Percentiles rank a stretch among this genome's conserved stretches.
Evolutionary conservation across 2,797 vertebrate genomes (phyloP).

Genomic region (Catamblyrhynchus diadema): DNA sequence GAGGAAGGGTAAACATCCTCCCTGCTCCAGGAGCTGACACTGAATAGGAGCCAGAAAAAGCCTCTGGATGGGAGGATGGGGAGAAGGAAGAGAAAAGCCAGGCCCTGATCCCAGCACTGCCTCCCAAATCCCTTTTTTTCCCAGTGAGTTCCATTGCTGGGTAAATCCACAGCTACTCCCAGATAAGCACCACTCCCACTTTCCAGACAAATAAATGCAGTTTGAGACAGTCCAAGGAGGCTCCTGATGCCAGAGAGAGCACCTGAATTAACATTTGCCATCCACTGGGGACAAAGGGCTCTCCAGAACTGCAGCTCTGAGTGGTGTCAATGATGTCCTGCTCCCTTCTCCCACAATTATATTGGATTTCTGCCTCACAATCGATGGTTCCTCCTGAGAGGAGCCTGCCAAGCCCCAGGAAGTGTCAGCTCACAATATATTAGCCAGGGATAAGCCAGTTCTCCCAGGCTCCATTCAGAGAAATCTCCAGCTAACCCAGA

Average conservation of each 20-base stretch:
- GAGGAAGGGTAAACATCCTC: not conserved
- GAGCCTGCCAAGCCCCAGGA: conserved; percentile 16
- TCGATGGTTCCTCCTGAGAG: conserved; percentile 20
- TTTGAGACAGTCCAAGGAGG: not conserved
- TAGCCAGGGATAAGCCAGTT: not conserved
- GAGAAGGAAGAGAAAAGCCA: not conserved
- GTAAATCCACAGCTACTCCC: not conserved
- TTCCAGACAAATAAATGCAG: not conserved
- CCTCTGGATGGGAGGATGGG: not conserved
- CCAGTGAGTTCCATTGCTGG: not conserved
- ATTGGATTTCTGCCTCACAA: conserved; percentile 19
- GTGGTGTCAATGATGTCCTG: conserved; percentile 38
- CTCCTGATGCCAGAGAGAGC: not conserved
- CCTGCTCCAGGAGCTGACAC: not conserved
- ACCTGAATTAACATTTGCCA: conserved; percentile 35
- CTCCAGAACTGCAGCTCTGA: not conserved
- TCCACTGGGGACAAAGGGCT: not conserved
- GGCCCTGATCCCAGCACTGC: not conserved
- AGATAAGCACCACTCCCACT: not conserved
- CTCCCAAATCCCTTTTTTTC: not conserved
- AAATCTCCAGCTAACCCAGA: not conserved
- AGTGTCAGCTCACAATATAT: not conserved
- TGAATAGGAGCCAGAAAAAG: not conserved
- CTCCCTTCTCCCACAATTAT: not conserved
- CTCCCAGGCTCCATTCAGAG: not conserved